These are phyloP conservation scores for Apomyelois bistriatella DNA, from an alignment of 2,888 invertebrate genomes.

Conservation along the genomic window DNA sequence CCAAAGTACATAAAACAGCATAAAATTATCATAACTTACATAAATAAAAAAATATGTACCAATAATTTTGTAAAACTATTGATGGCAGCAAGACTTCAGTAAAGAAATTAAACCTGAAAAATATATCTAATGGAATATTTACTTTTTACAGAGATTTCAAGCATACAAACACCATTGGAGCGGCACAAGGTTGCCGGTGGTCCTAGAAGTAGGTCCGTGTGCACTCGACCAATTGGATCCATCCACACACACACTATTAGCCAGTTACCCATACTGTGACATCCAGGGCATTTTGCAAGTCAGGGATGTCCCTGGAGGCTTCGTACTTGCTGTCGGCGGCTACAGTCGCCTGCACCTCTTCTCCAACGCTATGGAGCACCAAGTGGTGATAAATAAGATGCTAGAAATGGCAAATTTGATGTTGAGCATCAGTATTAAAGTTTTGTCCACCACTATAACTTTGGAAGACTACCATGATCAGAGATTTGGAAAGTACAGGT, in stretches of 20 bases:
- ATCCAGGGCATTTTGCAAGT: conserved; percentile 82
- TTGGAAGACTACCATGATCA: conserved; percentile 92
- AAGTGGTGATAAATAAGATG: conserved; percentile 92
- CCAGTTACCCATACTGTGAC: conserved; percentile 76
- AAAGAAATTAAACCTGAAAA: too few species aligned
- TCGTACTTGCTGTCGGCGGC: conserved; percentile 94
- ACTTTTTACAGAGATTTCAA: conserved; percentile 85
- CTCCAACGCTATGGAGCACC: conserved; percentile 88
- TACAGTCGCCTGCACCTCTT: conserved; percentile 96
- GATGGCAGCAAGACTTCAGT: too few species aligned
- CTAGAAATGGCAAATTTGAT: conserved; percentile 89
- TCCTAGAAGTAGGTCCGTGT: conserved; percentile 94
- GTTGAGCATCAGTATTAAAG: conserved; percentile 91
- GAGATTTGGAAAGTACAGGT: conserved; percentile 96
- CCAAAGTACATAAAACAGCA: too few species aligned
- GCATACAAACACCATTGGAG: conserved; percentile 99
- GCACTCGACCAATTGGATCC: conserved; percentile 96
- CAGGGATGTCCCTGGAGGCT: conserved; percentile 94
- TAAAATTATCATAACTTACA: too few species aligned
- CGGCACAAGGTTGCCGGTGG: conserved; percentile 91
- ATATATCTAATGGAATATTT: too few species aligned
- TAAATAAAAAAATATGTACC: too few species aligned
- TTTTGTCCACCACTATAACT: conserved; percentile 89
- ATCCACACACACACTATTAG: conserved; percentile 88
- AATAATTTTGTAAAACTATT: too few species aligned